Base-by-base conservation (phyloP, 2,888 invertebrate species). In the Drosophila crucigera region DNA sequence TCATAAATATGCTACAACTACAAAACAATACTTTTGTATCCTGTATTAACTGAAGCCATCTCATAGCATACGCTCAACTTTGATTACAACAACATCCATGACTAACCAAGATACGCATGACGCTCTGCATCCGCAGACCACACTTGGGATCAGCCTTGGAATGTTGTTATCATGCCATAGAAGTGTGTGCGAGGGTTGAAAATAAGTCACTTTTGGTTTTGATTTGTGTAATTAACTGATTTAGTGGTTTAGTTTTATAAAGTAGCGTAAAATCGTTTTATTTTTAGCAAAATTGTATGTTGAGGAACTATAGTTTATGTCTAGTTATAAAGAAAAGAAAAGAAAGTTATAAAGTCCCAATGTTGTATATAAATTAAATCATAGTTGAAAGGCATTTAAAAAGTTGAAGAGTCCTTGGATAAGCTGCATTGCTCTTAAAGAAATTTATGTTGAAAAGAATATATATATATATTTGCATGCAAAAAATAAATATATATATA, bases 1-100 rank as follows among this genome's bases (percentile, higher is more conserved):
- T 54, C 68, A 83, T 68, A 78, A 83, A 68, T 83, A 83, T 78
- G 78, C 78, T 73, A 70, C 62, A 72, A 68, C 69, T 61, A 67
- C 41, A 61, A 30, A 33, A 47, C 47, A n/a, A 25, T 55, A 52
- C 31, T 53, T 64, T 41, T 35, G 43, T 16, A 28, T 49, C 22
- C 41, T 28, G 53, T 78, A 47, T 69, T 66, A 67, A 65, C 70
- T 68, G 70, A 47, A 59, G 63, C 60, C 37, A 76, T 33, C 28
- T 43, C 47, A 9, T 25, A 2, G 47, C 47, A 47, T 16, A 47
- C 30, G 35, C 28, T 35, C 22, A 31, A 28, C 37, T 47, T 65
- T 39, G 68, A 68, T 47, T 63, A 68, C 33, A 56, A 52, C n/a
- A n/a, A 28, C 25, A 19, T 16, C 37, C 19, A 31, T 43, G 16